Percentiles rank a stretch among this genome's conserved stretches.
Evolutionary conservation across 2,113 vertebrate species (phyloP).

Genomic region (Eubucco bourcierii): DNA sequence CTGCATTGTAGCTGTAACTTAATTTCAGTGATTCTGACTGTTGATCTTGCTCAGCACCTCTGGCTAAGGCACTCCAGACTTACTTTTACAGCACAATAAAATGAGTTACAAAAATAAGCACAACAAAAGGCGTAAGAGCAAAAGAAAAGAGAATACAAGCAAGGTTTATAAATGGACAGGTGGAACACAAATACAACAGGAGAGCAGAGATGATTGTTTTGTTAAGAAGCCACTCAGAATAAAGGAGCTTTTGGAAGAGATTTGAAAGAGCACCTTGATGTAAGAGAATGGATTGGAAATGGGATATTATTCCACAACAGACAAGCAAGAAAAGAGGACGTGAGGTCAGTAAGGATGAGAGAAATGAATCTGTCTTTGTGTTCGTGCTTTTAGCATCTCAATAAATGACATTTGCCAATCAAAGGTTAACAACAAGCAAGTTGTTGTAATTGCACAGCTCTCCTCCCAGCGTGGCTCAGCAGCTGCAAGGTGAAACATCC

Average conservation of each 20-base stretch:
- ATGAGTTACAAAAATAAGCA: background rate
- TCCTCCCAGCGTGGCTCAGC: conserved; percentile 28
- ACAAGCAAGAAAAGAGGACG: background rate
- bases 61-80: background rate
- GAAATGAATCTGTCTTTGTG: conserved; percentile 48
- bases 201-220: background rate
- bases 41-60: background rate
- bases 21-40: background rate
- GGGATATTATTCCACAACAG: background rate
- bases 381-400: conserved; percentile 35
- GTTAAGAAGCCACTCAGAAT: conserved; percentile 11
- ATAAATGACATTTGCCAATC: conserved; percentile 18
- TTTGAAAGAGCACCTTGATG: conserved; percentile 36
- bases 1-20: background rate
- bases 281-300: conserved; percentile 26
- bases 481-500: background rate
- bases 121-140: background rate
- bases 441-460: conserved; percentile 37
- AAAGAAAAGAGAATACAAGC: background rate
- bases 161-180: background rate
- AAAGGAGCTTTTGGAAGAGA: conserved; percentile 32
- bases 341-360: conserved; percentile 46
- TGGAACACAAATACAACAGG: conserved; percentile 14
- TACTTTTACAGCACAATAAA: background rate
- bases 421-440: conserved; percentile 55